phyloP scores from a whole-genome alignment of 2,113 vertebrate genomes.

The Syrrhaptes paradoxus region DNA sequence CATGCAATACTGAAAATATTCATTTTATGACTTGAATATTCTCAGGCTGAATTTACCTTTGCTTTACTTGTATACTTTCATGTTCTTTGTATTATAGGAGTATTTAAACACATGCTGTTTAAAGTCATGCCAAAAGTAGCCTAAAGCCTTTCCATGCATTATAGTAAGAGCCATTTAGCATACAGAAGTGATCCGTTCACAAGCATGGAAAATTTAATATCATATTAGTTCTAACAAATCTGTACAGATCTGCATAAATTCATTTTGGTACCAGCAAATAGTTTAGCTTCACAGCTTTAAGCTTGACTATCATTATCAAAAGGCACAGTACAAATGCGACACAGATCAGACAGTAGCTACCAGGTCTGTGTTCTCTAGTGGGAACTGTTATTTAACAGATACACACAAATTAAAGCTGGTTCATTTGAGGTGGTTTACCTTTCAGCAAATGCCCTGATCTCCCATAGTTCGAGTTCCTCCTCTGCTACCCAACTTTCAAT shows the following conservation, averaged over 20 bases:
- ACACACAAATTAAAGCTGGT: background rate
- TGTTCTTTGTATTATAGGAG: background rate
- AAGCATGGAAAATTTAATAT: background rate
- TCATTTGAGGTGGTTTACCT: constrained; percentile 77
- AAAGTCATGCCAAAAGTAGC: background rate
- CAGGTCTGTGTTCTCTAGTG: background rate
- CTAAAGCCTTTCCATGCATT: background rate
- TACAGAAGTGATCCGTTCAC: background rate
- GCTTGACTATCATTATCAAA: background rate
- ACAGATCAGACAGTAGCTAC: background rate
- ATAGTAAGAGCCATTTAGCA: background rate
- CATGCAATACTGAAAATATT: background rate
- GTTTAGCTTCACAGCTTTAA: background rate
- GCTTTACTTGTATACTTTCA: background rate
- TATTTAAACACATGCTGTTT: background rate
- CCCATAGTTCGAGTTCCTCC: constrained; percentile 97
- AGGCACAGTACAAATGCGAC: background rate
- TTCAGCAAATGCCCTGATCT: constrained; percentile 98
- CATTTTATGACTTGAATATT: background rate
- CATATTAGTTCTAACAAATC: background rate
- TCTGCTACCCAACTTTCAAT: constrained; percentile 98
- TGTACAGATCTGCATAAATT: background rate
- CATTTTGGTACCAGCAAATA: background rate
- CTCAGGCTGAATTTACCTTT: background rate
- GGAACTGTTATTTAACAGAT: background rate